Base-by-base conservation (phyloP, 2,888 invertebrate genomes). In the Tyria jacobaeae region DNA sequence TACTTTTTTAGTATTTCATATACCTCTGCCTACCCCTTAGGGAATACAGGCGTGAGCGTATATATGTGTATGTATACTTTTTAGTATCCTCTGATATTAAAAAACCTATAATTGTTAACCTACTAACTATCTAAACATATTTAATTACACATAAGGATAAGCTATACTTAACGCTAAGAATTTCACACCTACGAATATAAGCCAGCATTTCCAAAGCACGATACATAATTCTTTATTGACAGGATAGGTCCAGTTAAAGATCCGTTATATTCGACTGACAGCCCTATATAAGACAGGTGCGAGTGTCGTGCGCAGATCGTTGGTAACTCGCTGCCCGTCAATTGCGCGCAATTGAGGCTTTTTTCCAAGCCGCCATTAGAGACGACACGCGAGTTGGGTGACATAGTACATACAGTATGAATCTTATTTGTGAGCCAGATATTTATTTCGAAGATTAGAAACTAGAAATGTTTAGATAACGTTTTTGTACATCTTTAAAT, bases 311-410 rank as follows among this genome's bases (percentile, higher is more conserved):
- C 87, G 85, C 85, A 81, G 85, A 82, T 82, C 83, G 83, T 81
- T 78, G 81, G 85, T 82, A 81, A 84, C 83, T 83, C 84, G 83
- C 82, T 71, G 83, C 83, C 86, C 87, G 86, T 90, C 91, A 89
- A 89, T 90, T 88, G 90, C 84, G 66, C 65, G 81, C 88, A 88
- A 92, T 91, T 88, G 89, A 85, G 85, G 78, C 85, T 91, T 92
- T 92, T 92, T 92, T 89, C 87, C 83, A 74, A 81, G 66, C 81
- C 71, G 78, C 88, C 88, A 90, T 92, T 91, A 91, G 86, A 82
- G 82, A 77, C 79, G 82, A 88, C 90, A 91, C 90, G 90, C 90
- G 84, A 89, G 78, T 80, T 66, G 70, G 78, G 82, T 78, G 82
- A 86, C 85, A 83, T 65, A 66, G 67, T 44, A 58, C 21, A 61